Evolutionary conservation across 2,888 invertebrate genomes (phyloP).

Genomic region (Tanytarsus gracilentus): DNA sequence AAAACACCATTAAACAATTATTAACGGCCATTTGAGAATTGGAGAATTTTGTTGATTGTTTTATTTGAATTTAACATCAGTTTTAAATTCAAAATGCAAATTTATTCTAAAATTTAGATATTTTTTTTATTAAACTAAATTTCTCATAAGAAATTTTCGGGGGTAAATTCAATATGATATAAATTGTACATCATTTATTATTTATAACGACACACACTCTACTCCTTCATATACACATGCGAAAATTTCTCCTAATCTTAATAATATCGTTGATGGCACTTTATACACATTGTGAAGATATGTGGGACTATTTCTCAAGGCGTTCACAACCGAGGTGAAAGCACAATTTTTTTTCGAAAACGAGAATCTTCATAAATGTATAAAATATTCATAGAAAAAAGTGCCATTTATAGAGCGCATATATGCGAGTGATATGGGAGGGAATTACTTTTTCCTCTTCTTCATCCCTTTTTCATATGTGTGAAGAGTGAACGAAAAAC

Average conservation of each 20-base stretch:
- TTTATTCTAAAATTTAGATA: too few species aligned
- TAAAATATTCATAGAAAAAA: conserved; percentile 29
- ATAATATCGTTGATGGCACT: conserved; percentile 29
- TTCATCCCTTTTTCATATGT: too few species aligned
- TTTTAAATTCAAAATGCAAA: too few species aligned
- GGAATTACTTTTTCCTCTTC: too few species aligned
- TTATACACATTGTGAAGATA: too few species aligned
- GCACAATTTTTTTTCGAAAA: neutral
- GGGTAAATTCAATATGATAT: conserved; percentile 3
- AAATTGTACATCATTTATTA: conserved; percentile 29
- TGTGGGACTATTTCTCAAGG: conserved; percentile 25
- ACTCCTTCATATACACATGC: conserved; percentile 6
- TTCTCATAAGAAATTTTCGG: neutral
- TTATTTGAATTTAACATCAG: too few species aligned
- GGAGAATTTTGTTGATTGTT: too few species aligned
- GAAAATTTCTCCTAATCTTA: conserved; percentile 25
- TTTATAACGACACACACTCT: conserved; percentile 22
- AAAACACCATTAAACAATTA: too few species aligned
- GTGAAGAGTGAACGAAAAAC: neutral
- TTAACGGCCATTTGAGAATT: too few species aligned
- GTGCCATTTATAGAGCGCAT: conserved; percentile 29
- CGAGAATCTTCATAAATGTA: conserved; percentile 20
- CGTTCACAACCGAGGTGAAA: neutral
- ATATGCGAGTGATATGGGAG: neutral
- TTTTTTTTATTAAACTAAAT: neutral